Base-by-base conservation (phyloP, 2,888 invertebrate genomes). In the Vesta saturnalis region DNA sequence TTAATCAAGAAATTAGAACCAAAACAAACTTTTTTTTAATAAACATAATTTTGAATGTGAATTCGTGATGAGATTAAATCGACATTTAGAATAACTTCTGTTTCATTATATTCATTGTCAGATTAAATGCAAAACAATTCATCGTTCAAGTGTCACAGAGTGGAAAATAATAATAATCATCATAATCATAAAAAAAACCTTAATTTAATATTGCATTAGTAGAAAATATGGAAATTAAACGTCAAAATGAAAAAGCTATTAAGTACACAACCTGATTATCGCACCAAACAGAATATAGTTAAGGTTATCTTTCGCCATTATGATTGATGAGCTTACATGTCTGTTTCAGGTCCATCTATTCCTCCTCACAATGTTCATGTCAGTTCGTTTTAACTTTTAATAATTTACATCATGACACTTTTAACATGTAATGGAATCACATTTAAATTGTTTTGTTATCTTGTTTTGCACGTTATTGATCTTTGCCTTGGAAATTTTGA, bases 251-350 rank as follows among this genome's bases (percentile, higher is more conserved):
- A 39, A 39, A 23, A 23, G 23, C 23, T 23, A 23, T 23, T 23
- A 23, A 39, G 39, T 39, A 39, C 39, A 39, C 39, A n/a, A 52
- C 64, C 59, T 64, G 64, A 64, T 64, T 64, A 64, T 58, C 52
- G 49, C 59, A 52, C 46, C 39, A 75, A 39, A 39, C 39, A 39
- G 39, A n/a, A 39, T 73, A 75, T 75, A 6, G 72, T 74, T 74
- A 60, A 64, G 75, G 77, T 64, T 77, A 77, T 77, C 76, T 76
- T 77, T 76, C 77, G 75, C 60, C 60, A 8, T 63, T 74, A 77
- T 80, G 81, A 81, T 81, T 80, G 80, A 81, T 80, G 80, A 80
- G 77, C 71, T 77, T 75, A 73, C 76, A 76, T 73, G 80, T 79
- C 79, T 78, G 74, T 74, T 77, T 73, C 78, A 79, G 78, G 79